Percentiles rank a stretch among this genome's conserved stretches.
These are phyloP conservation scores for Ictalurus furcatus DNA, from an alignment of 2,113 vertebrate genomes.

Conservation along the genomic window DNA sequence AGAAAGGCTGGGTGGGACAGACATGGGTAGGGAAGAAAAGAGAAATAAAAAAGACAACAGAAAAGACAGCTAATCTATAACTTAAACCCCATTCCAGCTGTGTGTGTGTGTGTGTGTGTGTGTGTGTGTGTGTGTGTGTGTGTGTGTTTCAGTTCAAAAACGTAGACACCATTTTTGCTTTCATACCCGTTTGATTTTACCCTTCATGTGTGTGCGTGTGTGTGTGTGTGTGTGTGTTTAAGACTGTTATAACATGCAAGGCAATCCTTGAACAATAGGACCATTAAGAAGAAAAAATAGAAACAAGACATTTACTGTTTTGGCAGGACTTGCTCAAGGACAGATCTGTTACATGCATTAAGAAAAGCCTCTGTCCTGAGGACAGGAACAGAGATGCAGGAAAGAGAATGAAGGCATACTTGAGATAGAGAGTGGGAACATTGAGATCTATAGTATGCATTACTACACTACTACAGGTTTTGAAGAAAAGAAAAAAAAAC, in stretches of 20 bases:
- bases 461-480: neutral
- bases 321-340: conserved; percentile 25
- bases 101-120: neutral
- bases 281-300: conserved; percentile 45
- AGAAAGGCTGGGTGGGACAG: conserved; percentile 39
- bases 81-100: conserved; percentile 25
- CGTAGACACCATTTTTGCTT: neutral
- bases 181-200: neutral
- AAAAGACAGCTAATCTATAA: conserved; percentile 45
- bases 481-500: neutral
- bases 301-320: conserved; percentile 43
- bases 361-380: conserved; percentile 30
- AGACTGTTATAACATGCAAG: conserved; percentile 10
- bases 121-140: neutral
- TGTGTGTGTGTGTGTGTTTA: conserved; percentile 6
- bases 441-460: neutral
- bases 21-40: conserved; percentile 45
- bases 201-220: neutral
- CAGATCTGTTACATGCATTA: conserved; percentile 32
- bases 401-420: neutral
- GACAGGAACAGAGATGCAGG: conserved; percentile 26
- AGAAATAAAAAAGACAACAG: conserved; percentile 41
- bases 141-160: conserved; percentile 1
- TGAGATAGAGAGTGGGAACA: conserved; percentile 2
- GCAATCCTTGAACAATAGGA: conserved; percentile 49